Conservation (phyloP, 2,888 invertebrate genomes). For the Macrosoma leucophasiata region DNA sequence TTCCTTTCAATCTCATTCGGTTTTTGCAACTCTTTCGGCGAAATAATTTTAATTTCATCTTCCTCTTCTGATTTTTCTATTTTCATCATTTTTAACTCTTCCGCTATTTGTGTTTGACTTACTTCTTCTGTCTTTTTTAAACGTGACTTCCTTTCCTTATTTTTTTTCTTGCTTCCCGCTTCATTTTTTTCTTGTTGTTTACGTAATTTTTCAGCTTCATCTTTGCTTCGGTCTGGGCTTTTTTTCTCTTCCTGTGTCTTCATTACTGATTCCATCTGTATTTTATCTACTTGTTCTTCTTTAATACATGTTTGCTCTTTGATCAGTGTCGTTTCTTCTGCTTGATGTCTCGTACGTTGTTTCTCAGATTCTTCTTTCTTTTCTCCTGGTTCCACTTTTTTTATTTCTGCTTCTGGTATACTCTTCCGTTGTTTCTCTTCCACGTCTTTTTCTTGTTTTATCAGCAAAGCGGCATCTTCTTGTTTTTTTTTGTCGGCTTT, state of each 20-base stretch:
- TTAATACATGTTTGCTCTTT: no score
- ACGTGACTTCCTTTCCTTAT: no score
- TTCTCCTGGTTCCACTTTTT: neutral
- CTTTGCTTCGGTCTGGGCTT: conserved; percentile 1
- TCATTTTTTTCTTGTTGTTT: conserved; percentile 17
- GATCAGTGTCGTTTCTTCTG: neutral
- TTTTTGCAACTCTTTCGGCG: no score
- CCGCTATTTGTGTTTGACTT: no score
- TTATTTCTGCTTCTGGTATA: neutral
- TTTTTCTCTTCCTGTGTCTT: conserved; percentile 5
- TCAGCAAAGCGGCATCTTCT: conserved; percentile 8
- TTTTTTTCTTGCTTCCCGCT: conserved; percentile 4
- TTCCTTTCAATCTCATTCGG: no score
- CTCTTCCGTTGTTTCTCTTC: no score
- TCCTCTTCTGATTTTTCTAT: no score
- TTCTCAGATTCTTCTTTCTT: neutral
- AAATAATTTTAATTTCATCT: no score
- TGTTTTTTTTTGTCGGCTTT: conserved; percentile 12
- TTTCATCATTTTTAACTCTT: no score
- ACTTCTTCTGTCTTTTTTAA: no score
- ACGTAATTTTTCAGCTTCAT: conserved; percentile 17
- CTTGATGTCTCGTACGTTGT: neutral
- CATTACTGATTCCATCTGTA: no score
- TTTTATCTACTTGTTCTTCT: neutral
- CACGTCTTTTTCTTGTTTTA: no score